phyloP scores from a whole-genome alignment of 2,113 vertebrate genomes.

The Megatriorchis doriae region DNA sequence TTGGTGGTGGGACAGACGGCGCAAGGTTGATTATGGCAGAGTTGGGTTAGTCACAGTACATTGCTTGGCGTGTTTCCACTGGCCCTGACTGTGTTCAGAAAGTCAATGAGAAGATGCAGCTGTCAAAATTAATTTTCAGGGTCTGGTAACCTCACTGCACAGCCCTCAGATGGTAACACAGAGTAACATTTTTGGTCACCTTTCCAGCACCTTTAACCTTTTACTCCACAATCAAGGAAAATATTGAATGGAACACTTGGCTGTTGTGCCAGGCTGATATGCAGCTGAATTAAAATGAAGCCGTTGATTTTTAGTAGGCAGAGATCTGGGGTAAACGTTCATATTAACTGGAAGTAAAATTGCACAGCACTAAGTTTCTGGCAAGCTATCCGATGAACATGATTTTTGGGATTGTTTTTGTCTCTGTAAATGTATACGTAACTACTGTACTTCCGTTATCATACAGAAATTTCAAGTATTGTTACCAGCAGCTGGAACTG shows the following conservation, averaged over 20 bases:
- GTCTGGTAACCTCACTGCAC: constrained; percentile 41
- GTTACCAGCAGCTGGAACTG: not conserved
- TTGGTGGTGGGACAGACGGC: constrained; percentile 63
- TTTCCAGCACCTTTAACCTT: constrained; percentile 22
- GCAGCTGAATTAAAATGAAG: not conserved
- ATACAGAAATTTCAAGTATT: not conserved
- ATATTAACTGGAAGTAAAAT: not conserved
- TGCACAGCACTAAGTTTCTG: not conserved
- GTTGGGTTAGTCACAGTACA: constrained; percentile 69
- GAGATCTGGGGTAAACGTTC: not conserved
- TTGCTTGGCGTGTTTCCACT: constrained; percentile 54
- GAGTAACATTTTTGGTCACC: not conserved
- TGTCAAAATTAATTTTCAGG: constrained; percentile 75
- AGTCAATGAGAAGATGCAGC: constrained; percentile 72
- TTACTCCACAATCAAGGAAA: not conserved
- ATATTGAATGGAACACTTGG: not conserved
- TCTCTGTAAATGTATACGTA: not conserved
- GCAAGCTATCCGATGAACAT: not conserved
- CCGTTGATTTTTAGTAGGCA: not conserved
- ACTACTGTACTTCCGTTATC: not conserved
- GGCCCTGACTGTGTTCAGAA: constrained; percentile 37
- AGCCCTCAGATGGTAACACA: constrained; percentile 15
- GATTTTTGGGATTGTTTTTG: not conserved
- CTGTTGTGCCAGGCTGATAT: not conserved
- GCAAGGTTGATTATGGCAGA: constrained; percentile 55